These are phyloP conservation scores for Enteromius unitaeniatus DNA, from an alignment of 2,797 vertebrate species.

Conservation along the genomic window DNA sequence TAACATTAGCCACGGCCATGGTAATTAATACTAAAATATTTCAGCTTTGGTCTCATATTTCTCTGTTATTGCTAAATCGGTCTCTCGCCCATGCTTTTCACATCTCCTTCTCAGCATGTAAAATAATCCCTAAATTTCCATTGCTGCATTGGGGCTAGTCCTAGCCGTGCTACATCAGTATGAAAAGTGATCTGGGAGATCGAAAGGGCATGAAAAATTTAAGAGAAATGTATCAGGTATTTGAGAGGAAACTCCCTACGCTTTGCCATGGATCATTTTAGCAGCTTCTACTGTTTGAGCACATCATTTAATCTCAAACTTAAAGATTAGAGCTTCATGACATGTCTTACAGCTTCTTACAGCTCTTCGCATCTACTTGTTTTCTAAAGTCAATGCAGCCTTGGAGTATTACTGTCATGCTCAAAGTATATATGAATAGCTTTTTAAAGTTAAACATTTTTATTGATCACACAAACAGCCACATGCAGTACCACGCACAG, in stretches of 20 bases:
- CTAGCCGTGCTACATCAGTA: slow-evolving; percentile 68
- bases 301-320: slow-evolving; percentile 8
- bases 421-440: not conserved
- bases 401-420: not conserved
- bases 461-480: not conserved
- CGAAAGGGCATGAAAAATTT: slow-evolving; percentile 80
- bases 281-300: slow-evolving; percentile 60
- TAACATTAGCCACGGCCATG: slow-evolving; percentile 69
- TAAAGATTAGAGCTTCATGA: slow-evolving; percentile 1
- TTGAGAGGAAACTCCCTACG: slow-evolving; percentile 74
- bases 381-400: not conserved
- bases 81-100: slow-evolving; percentile 77
- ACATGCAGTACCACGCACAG: not conserved
- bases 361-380: not conserved
- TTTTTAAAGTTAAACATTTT: not conserved
- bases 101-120: slow-evolving; percentile 79
- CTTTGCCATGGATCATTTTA: slow-evolving; percentile 64
- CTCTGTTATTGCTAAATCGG: slow-evolving; percentile 83
- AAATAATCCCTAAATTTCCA: slow-evolving; percentile 83
- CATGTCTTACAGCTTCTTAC: not conserved
- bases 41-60: slow-evolving; percentile 82
- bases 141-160: slow-evolving; percentile 71
- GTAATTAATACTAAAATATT: slow-evolving; percentile 86
- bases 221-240: slow-evolving; percentile 76
- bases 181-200: slow-evolving; percentile 77